Base-by-base conservation (phyloP, 1,140 invertebrate species). In the Akabosia matsudoensis region DNA sequence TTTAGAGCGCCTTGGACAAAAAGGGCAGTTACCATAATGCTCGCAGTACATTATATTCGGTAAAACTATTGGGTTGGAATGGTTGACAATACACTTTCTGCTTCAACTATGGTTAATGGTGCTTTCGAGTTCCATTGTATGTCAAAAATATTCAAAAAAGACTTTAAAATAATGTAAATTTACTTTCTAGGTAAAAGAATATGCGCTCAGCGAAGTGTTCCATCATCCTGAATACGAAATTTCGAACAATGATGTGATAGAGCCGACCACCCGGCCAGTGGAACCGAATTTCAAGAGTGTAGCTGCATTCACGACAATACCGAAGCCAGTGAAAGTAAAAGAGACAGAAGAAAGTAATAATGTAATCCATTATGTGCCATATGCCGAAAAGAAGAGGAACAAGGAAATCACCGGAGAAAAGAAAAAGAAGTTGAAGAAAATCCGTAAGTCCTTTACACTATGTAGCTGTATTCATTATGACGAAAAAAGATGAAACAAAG, bases 181-280 rank as follows among this genome's bases (percentile, higher is more conserved):
- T 18, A 45, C 3, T 73, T 86, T 87, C 1, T 86, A 95, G 93
- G 85, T 93, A 74, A 91, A 91, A 82, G 92, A 94, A 86, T 95
- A 94, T 86, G 92, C 93, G 84, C 85, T 94, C 79, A 92, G 91
- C 79, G 91, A 94, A 86, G 91, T 92, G 76, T 94, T 94, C 84
- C 91, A 93, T 85, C 90, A 91, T 81, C 85, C 86, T 75, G 91
- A 92, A 84, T 89, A 45, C 31, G 74, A 52, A 51, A 83, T 89
- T 79, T 82, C 88, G 78, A 89, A 89, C 81, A 93, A 93, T 85
- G 88, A 91, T 79, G 92, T 92, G 78, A 86, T 93, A 74, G 91
- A 92, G 82, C 88, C 91, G 91, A 92, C 81, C 89, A 91, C 75
- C 91, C 76, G 74, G 52, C 77, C 75, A 45, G 61, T 75, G 28